Conservation (phyloP, 2,797 vertebrate genomes). For the Xerus rutilus region DNA sequence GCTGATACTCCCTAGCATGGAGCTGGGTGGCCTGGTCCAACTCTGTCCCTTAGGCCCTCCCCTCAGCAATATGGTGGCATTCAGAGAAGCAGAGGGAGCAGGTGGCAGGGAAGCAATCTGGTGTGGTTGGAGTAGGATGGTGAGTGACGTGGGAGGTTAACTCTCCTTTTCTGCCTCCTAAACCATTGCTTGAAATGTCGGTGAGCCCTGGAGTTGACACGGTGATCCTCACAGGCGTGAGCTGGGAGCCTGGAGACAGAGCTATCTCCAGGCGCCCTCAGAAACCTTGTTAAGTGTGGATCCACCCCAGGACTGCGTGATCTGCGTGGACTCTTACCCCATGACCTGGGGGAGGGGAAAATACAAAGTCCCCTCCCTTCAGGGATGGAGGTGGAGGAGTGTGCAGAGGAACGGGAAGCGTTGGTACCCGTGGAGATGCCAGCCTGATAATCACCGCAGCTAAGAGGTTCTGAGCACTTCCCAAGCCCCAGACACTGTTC, state of each 20-base stretch:
- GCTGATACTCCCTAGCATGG: background rate
- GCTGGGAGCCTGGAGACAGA: background rate
- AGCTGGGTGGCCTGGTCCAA: background rate
- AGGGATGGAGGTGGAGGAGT: background rate
- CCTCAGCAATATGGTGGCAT: background rate
- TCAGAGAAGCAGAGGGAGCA: background rate
- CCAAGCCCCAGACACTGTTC: background rate
- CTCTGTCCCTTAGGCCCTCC: background rate
- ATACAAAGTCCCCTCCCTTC: background rate
- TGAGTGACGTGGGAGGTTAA: fast-evolving
- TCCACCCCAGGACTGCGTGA: background rate
- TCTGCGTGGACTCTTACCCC: background rate
- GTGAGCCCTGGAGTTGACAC: background rate
- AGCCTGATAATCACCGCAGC: background rate
- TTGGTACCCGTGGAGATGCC: background rate
- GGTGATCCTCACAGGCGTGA: background rate
- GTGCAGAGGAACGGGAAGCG: background rate
- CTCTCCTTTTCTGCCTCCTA: background rate
- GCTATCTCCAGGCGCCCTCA: background rate
- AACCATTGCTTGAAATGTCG: background rate
- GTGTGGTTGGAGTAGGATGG: background rate
- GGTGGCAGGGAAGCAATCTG: background rate
- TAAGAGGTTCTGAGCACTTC: background rate
- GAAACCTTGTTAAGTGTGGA: background rate
- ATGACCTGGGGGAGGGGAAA: background rate